A percentile compares a stretch with the other conserved stretches of the same genome.
phyloP scores from a whole-genome alignment of 2,888 invertebrate genomes.

The Drosophila koepferae region DNA sequence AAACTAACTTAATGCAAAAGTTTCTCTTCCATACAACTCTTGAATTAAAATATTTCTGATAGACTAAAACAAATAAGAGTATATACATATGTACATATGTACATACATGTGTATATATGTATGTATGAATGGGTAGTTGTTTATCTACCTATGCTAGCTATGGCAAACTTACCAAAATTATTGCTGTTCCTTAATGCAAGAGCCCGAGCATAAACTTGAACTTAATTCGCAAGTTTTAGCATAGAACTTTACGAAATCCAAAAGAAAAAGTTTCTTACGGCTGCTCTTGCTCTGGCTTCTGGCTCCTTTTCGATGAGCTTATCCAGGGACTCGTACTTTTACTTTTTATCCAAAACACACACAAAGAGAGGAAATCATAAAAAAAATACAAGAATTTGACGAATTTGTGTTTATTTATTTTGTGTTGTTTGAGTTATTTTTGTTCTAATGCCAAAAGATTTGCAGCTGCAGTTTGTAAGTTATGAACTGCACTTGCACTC shows the following conservation, averaged over 20 bases:
- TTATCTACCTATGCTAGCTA: constrained; percentile 1
- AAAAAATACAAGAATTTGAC: constrained; percentile 14
- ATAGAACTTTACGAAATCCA: constrained; percentile 44
- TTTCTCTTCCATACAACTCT: background rate
- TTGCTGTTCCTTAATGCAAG: constrained; percentile 16
- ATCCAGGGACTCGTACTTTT: constrained; percentile 7
- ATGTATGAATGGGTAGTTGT: background rate
- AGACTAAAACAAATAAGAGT: background rate
- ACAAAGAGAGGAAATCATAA: background rate
- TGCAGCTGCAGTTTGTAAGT: constrained; percentile 69
- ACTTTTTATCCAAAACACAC: constrained; percentile 6
- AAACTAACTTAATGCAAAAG: no score
- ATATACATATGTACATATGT: no score
- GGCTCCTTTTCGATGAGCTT: constrained; percentile 5
- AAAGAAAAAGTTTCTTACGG: constrained; percentile 36
- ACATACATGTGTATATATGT: background rate
- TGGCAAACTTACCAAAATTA: background rate
- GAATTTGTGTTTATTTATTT: background rate
- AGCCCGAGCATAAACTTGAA: constrained; percentile 13
- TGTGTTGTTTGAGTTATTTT: constrained; percentile 25
- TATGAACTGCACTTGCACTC: constrained; percentile 58
- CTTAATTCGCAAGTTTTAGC: constrained; percentile 44
- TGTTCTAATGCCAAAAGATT: constrained; percentile 66
- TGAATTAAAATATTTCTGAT: background rate
- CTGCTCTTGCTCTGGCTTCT: background rate